Percentiles rank a stretch among this genome's conserved stretches.
These are phyloP conservation scores for Erpornis zantholeuca DNA, from an alignment of 2,113 vertebrate genomes.

Conservation along the genomic window DNA sequence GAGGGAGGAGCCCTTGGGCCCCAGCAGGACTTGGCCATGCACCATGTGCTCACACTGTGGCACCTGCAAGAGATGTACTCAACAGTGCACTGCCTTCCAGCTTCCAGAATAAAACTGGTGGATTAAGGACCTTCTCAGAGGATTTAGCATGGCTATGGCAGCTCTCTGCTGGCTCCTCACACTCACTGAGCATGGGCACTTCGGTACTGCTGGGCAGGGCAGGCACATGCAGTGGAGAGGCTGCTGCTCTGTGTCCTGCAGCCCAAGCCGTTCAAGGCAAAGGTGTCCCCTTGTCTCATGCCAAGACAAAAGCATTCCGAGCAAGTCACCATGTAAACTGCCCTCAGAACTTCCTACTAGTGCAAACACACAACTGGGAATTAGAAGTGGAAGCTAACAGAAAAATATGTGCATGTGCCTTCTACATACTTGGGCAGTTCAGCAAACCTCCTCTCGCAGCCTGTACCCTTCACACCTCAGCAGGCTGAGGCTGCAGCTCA, in stretches of 20 bases:
- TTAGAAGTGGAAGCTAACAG: neutral
- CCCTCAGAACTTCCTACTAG: neutral
- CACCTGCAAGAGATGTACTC: neutral
- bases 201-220: neutral
- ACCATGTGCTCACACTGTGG: fast-evolving
- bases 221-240: neutral
- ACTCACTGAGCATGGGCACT: neutral
- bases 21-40: fast-evolving
- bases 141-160: neutral
- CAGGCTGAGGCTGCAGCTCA: neutral
- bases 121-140: neutral
- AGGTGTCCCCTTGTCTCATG: fast-evolving
- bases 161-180: neutral
- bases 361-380: neutral
- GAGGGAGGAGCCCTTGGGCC: neutral
- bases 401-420: neutral
- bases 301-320: neutral
- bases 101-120: neutral
- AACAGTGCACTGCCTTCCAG: neutral
- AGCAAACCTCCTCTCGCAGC: neutral
- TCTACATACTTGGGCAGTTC: neutral
- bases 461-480: neutral
- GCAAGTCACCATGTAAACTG: neutral
- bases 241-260: neutral
- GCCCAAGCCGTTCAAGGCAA: neutral